These are phyloP conservation scores for Octopus bimaculoides DNA, from an alignment of 1,140 invertebrate genomes.

Conservation along the genomic window DNA sequence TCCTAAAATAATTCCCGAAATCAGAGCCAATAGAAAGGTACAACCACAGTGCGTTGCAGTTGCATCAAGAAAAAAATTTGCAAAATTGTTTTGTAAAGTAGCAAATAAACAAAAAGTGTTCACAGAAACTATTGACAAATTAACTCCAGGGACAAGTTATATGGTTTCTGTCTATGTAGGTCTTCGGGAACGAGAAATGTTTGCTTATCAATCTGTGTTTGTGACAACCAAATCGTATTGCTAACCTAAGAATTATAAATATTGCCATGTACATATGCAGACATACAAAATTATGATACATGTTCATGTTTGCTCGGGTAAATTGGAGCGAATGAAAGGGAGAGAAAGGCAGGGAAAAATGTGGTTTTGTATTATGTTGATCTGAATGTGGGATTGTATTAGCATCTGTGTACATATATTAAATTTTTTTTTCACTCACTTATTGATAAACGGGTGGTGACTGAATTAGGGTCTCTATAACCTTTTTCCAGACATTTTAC, in stretches of 20 bases:
- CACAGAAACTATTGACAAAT: neutral
- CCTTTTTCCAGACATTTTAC: no score
- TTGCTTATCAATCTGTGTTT: neutral
- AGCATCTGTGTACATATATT: no score
- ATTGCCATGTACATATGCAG: no score
- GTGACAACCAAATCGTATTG: neutral
- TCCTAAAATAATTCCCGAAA: neutral
- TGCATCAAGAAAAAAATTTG: neutral
- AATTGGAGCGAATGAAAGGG: no score
- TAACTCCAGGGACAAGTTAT: conserved; percentile 2
- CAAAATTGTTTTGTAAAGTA: neutral
- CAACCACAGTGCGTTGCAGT: neutral
- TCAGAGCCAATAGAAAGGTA: neutral
- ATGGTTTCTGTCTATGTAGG: conserved; percentile 4
- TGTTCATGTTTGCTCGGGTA: no score
- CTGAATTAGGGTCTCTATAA: no score
- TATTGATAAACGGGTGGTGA: no score
- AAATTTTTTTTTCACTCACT: no score
- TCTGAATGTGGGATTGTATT: no score
- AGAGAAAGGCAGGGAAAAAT: no score
- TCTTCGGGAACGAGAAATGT: neutral
- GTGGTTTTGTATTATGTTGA: no score
- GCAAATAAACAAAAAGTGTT: neutral
- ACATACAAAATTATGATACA: no score
- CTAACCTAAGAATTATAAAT: neutral